A percentile compares a stretch with the other conserved stretches of the same genome.
These are phyloP conservation scores for Tragelaphus imberbis DNA, from an alignment of 2,113 vertebrate genomes.

Conservation along the genomic window DNA sequence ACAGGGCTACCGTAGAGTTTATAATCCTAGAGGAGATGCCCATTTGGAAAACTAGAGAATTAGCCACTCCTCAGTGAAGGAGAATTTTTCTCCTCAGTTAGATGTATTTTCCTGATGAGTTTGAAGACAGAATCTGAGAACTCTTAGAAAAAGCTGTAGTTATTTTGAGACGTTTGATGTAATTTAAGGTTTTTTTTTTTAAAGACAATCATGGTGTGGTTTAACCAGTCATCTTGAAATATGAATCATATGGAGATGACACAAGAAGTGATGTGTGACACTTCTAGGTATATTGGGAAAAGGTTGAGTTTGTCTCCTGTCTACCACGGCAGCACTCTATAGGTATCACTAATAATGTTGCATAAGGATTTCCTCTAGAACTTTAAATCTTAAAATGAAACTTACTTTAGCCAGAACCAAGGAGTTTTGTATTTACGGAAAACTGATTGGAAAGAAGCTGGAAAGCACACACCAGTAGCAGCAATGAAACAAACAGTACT, in stretches of 20 bases:
- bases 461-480: background rate
- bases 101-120: background rate
- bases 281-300: background rate
- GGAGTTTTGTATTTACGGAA: background rate
- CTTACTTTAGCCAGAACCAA: background rate
- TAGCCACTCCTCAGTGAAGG: background rate
- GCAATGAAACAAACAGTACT: background rate
- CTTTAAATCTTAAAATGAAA: background rate
- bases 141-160: background rate
- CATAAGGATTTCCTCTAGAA: background rate
- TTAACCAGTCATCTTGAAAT: slow-evolving; percentile 36
- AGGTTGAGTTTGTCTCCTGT: background rate
- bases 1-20: background rate
- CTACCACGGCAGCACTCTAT: background rate
- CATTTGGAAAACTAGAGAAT: background rate
- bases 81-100: background rate
- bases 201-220: background rate
- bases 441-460: background rate
- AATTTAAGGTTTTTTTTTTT: background rate
- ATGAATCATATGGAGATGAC: background rate
- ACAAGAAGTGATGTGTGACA: background rate
- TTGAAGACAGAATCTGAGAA: slow-evolving; percentile 31
- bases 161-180: slow-evolving; percentile 35
- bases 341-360: background rate
- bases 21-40: background rate